Base-by-base conservation (phyloP, 2,888 invertebrate genomes). In the Athalia cordata region DNA sequence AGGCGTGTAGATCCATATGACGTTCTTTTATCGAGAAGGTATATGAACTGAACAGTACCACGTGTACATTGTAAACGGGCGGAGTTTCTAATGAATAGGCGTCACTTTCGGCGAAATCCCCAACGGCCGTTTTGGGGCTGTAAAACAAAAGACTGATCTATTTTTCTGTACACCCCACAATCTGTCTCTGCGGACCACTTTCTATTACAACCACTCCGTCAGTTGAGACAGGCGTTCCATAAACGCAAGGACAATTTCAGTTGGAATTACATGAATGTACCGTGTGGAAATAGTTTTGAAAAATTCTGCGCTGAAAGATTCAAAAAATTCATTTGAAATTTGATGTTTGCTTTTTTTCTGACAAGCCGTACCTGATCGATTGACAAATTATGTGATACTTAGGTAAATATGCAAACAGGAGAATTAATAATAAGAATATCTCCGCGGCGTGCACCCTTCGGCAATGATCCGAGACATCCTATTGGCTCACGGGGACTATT, bases 101-200 rank as follows among this genome's bases (percentile, higher is more conserved):
- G 84, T 85, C 85, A 84, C 82, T 79, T 85, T 82, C 82, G 81
- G 82, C 81, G 62, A 84, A 84, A 84, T 85, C 85, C 84, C 86
- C 84, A 88, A 87, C 87, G 87, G 87, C 84, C 85, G 86, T 85
- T 88, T 87, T 83, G 84, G 83, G 81, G 82, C 80, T 80, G 81
- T 87, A 87, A 88, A 85, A 88, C 88, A 88, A 88, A 85, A 83
- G 84, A 80, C 84, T 87, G 87, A 88, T 88, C 88, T 87, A 85
- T 84, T 86, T 85, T 83, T 78, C 81, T 80, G 84, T 86, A 84
- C 85, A 85, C 84, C 82, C 84, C 84, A 8, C 65, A 85, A 85
- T 85, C 83, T 85, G 86, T 85, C 86, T 86, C 86, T 79, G 82
- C 49, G 85, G 87, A 86, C 85, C 85, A 86, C 84, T 87, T 86